These are phyloP conservation scores for Ictalurus furcatus DNA, from an alignment of 2,113 vertebrate species.

Conservation along the genomic window DNA sequence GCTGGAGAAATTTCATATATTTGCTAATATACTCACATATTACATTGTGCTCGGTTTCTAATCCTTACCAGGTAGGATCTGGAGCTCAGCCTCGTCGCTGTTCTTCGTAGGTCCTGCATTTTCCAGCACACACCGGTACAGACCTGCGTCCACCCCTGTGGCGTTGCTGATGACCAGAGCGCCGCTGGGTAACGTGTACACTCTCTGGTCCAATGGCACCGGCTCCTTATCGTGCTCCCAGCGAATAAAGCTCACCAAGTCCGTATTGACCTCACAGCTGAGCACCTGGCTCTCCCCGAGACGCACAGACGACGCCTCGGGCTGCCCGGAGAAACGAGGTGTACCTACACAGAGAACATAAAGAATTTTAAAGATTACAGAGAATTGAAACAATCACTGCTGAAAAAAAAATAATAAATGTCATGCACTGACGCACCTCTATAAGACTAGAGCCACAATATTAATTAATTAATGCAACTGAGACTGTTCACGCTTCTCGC, in stretches of 20 bases:
- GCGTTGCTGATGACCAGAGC: slow-evolving; percentile 84
- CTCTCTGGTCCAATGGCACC: slow-evolving; percentile 66
- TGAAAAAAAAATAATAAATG: not conserved
- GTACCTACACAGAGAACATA: slow-evolving; percentile 73
- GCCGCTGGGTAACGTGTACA: slow-evolving; percentile 79
- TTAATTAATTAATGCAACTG: slow-evolving; percentile 67
- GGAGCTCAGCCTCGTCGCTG: slow-evolving; percentile 89
- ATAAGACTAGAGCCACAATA: slow-evolving; percentile 40
- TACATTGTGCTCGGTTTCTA: not conserved
- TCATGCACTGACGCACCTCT: not conserved
- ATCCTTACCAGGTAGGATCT: slow-evolving; percentile 80
- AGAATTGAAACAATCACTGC: not conserved
- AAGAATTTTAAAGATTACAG: not conserved
- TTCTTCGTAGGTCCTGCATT: slow-evolving; percentile 80
- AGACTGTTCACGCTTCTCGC: slow-evolving; percentile 57
- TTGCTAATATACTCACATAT: not conserved
- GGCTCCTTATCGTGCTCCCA: slow-evolving; percentile 86
- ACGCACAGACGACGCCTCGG: slow-evolving; percentile 69
- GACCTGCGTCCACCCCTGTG: slow-evolving; percentile 79
- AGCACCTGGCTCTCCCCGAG: slow-evolving; percentile 80
- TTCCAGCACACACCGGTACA: slow-evolving; percentile 88
- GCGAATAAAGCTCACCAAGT: slow-evolving; percentile 81
- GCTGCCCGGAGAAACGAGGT: slow-evolving; percentile 87
- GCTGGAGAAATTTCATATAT: not conserved
- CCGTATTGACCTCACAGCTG: slow-evolving; percentile 83